Evolutionary conservation across 2,888 invertebrate species (phyloP).

Genomic region (Mallateleia sp.): DNA sequence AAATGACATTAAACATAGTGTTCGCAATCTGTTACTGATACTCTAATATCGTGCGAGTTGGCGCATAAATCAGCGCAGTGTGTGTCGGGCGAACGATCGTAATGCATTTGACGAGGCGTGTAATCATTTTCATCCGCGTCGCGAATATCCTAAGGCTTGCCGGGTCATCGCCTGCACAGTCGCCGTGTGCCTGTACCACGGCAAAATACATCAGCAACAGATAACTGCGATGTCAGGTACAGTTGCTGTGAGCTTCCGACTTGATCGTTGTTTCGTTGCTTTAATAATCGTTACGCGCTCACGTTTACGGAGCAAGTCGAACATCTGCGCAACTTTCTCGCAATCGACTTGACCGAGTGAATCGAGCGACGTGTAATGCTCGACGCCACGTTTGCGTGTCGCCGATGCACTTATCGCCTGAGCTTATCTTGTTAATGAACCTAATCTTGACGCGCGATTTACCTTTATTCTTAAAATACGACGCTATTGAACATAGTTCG

Average conservation of each 20-base stretch:
- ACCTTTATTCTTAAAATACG: slow-evolving; percentile 41
- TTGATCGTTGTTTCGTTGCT: slow-evolving; percentile 40
- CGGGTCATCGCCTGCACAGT: slow-evolving; percentile 53
- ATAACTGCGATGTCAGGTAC: slow-evolving; percentile 52
- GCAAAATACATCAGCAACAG: slow-evolving; percentile 60
- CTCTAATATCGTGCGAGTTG: slow-evolving; percentile 8
- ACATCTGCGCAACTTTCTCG: slow-evolving; percentile 55
- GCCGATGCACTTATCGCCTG: too few species aligned
- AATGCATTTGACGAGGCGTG: slow-evolving; percentile 70
- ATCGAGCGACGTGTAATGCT: slow-evolving; percentile 15
- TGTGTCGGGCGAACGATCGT: slow-evolving; percentile 37
- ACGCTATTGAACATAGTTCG: slow-evolving; percentile 5
- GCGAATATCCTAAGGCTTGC: slow-evolving; percentile 53
- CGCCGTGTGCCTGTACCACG: slow-evolving; percentile 29
- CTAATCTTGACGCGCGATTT: slow-evolving; percentile 48
- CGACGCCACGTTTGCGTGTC: slow-evolving; percentile 36
- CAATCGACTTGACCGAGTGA: slow-evolving; percentile 34
- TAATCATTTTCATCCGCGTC: slow-evolving; percentile 70
- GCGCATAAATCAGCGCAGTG: slow-evolving; percentile 49
- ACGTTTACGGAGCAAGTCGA: neutral
- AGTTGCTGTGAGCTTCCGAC: slow-evolving; percentile 56
- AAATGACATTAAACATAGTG: neutral
- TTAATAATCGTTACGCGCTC: slow-evolving; percentile 40
- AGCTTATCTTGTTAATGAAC: slow-evolving; percentile 49
- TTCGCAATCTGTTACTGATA: slow-evolving; percentile 9